Evolutionary conservation across 2,888 invertebrate species (phyloP).

Genomic region (Cordylochernes scorpioides): DNA sequence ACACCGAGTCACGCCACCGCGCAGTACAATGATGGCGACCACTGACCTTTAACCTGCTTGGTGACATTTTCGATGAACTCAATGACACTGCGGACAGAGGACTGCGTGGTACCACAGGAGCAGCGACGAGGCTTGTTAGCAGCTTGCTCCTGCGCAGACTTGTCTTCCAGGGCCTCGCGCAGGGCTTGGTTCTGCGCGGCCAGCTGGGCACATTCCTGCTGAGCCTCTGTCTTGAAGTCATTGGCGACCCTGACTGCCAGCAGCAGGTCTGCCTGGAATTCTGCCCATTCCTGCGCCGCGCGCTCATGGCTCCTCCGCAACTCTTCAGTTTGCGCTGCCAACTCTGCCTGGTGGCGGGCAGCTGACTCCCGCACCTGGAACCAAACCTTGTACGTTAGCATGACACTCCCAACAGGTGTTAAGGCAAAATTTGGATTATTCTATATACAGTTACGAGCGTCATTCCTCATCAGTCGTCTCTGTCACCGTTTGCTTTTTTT

Average conservation of each 20-base stretch:
- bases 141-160: too few relatives aligned
- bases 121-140: too few relatives aligned
- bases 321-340: constrained; percentile 44
- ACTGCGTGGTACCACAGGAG: constrained; percentile 23
- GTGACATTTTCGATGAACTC: constrained; percentile 68
- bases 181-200: constrained; percentile 54
- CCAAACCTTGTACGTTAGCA: too few relatives aligned
- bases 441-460: too few relatives aligned
- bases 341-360: constrained; percentile 31
- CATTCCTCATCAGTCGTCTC: too few relatives aligned
- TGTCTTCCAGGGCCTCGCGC: too few relatives aligned
- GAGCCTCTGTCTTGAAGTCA: constrained; percentile 67
- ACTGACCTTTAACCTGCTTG: constrained; percentile 13
- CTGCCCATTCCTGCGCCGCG: constrained; percentile 64
- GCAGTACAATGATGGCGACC: too few relatives aligned
- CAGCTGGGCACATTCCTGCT: constrained; percentile 45
- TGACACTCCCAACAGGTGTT: too few relatives aligned
- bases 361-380: constrained; percentile 45
- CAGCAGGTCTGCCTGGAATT: constrained; percentile 69
- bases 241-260: constrained; percentile 83
- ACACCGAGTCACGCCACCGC: too few relatives aligned
- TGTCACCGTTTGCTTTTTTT: too few relatives aligned
- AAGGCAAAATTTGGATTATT: too few relatives aligned
- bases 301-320: constrained; percentile 29
- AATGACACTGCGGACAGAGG: constrained; percentile 67